Evolutionary conservation across 2,888 invertebrate genomes (phyloP).

Genomic region (Plagodis pulveraria): DNA sequence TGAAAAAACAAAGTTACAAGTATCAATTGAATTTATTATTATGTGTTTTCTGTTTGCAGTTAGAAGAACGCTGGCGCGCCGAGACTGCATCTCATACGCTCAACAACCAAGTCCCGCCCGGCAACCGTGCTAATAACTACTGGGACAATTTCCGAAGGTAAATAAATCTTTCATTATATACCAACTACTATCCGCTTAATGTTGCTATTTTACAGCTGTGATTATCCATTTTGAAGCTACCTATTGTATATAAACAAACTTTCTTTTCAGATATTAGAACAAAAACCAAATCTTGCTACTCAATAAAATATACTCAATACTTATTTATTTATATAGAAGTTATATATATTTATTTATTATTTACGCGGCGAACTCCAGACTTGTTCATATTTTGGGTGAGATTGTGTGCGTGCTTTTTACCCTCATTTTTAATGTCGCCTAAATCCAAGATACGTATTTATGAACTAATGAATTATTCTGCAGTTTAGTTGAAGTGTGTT

Average conservation of each 20-base stretch:
- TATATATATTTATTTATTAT: conserved; percentile 28
- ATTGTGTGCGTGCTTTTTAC: conserved; percentile 36
- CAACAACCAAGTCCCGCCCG: conserved; percentile 96
- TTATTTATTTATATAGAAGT: conserved; percentile 11
- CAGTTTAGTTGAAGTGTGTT: background rate
- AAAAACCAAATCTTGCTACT: conserved; percentile 38
- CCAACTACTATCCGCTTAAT: background rate
- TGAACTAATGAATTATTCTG: background rate
- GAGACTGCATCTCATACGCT: conserved; percentile 85
- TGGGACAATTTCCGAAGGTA: conserved; percentile 98
- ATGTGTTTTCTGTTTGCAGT: conserved; percentile 47
- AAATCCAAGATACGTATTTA: background rate
- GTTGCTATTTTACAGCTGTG: background rate
- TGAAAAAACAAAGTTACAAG: no score
- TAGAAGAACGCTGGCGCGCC: conserved; percentile 81
- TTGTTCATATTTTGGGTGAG: conserved; percentile 39
- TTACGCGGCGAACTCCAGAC: conserved; percentile 17
- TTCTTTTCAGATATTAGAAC: conserved; percentile 78
- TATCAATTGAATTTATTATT: no score
- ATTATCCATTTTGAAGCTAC: background rate
- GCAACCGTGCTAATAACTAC: conserved; percentile 96
- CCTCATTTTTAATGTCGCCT: conserved; percentile 8
- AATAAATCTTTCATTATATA: background rate
- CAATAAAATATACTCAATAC: background rate
- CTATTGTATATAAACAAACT: conserved; percentile 30